Evolutionary conservation across 2,888 invertebrate genomes (phyloP).

Genomic region (Drosophila lacicola): DNA sequence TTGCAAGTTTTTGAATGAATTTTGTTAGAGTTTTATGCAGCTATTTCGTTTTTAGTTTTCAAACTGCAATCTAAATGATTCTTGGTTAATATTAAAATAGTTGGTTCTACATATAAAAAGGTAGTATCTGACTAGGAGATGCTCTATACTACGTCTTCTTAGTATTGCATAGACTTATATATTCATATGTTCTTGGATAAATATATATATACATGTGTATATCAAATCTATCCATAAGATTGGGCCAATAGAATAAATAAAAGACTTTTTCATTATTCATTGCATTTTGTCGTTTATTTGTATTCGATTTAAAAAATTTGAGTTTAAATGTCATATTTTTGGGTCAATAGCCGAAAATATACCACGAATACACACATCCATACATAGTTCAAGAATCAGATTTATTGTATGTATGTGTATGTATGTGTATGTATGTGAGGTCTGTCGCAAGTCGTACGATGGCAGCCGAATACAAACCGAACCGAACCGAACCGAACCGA

Average conservation of each 20-base stretch:
- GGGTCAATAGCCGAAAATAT: slow-evolving; percentile 28
- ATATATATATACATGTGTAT: too few species aligned
- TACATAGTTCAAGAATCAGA: not conserved
- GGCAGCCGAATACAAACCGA: slow-evolving; percentile 1
- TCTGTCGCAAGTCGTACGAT: not conserved
- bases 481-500: not conserved
- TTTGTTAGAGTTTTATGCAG: too few species aligned
- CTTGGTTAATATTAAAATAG: too few species aligned
- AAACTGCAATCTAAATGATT: too few species aligned
- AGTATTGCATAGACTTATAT: too few species aligned
- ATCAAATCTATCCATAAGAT: too few species aligned
- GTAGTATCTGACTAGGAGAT: too few species aligned
- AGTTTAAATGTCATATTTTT: slow-evolving; percentile 29
- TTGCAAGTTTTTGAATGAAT: too few species aligned
- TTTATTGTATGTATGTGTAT: not conserved
- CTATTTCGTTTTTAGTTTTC: too few species aligned
- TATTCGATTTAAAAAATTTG: slow-evolving; percentile 32
- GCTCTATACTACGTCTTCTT: too few species aligned
- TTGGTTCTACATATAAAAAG: too few species aligned
- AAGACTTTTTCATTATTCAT: not conserved
- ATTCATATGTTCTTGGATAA: too few species aligned
- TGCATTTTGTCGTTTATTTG: slow-evolving; percentile 49
- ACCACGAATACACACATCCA: not conserved
- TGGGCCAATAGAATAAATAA: not conserved
- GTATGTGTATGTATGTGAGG: not conserved